Conservation (phyloP, 2,888 invertebrate species). For the Cabera pusaria region DNA sequence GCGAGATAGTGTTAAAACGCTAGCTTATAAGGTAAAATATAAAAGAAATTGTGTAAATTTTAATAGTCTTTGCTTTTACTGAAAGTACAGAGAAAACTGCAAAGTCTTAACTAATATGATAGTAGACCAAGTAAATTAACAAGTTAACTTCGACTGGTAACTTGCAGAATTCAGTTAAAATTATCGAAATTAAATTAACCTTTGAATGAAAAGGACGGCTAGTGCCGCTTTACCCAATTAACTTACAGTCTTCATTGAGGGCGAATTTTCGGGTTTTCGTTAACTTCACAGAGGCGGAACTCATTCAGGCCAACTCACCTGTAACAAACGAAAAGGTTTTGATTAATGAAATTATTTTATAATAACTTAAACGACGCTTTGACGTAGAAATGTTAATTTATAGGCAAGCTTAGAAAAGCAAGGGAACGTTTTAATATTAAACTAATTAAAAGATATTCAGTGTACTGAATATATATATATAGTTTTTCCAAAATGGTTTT, state of each 20-base stretch:
- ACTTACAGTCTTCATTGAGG: slow-evolving; percentile 23
- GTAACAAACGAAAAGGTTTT: slow-evolving; percentile 32
- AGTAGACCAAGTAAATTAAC: background rate
- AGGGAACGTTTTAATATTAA: no score
- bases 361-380: no score
- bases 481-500: no score
- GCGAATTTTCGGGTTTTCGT: slow-evolving; percentile 2
- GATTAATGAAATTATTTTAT: slow-evolving; percentile 3
- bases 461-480: no score
- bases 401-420: no score
- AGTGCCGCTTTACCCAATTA: slow-evolving; percentile 33
- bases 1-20: no score
- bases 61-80: no score
- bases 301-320: slow-evolving; percentile 30
- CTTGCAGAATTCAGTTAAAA: slow-evolving; percentile 9
- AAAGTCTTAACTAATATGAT: background rate
- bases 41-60: no score
- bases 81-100: background rate
- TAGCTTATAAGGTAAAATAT: no score
- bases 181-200: slow-evolving; percentile 27
- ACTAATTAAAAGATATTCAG: no score
- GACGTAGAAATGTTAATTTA: no score
- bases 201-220: slow-evolving; percentile 31
- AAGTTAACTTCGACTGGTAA: slow-evolving; percentile 7
- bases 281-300: background rate